Conservation (phyloP, 1,140 invertebrate species). For the Zaprionus camerounensis region DNA sequence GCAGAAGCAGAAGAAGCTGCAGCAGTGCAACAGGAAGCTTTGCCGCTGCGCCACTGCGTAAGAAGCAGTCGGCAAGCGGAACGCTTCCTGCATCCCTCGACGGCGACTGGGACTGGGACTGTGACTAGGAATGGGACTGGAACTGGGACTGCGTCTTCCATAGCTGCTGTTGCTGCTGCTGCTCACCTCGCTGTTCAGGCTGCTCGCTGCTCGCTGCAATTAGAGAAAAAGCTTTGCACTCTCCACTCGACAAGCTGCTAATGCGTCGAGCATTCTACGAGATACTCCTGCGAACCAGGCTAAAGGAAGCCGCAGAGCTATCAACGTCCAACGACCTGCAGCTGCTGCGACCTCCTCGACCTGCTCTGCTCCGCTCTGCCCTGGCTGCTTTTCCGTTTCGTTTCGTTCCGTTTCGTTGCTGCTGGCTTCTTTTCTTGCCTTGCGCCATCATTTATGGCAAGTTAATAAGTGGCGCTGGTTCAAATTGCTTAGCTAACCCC, state of each 20-base stretch:
- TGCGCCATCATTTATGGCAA: conserved; percentile 72
- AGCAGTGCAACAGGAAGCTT: conserved; percentile 48
- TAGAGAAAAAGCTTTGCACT: conserved; percentile 72
- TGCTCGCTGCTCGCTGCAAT: conserved; percentile 57
- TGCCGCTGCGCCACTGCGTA: conserved; percentile 42
- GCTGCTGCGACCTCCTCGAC: not conserved
- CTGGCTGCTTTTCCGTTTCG: conserved; percentile 35
- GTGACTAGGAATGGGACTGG: conserved; percentile 5
- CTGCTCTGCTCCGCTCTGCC: conserved; percentile 12
- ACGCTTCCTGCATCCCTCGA: conserved; percentile 28
- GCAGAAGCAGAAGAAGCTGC: not conserved
- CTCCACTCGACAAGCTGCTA: conserved; percentile 42
- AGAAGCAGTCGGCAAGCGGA: conserved; percentile 30
- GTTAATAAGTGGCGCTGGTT: conserved; percentile 70
- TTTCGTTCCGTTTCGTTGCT: conserved; percentile 40
- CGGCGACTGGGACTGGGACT: conserved; percentile 3
- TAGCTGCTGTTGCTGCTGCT: not conserved
- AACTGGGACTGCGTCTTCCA: not conserved
- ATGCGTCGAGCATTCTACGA: conserved; percentile 20
- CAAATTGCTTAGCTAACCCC: conserved; percentile 60
- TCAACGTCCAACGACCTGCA: conserved; percentile 58
- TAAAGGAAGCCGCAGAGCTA: conserved; percentile 62
- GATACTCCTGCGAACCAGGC: conserved; percentile 36
- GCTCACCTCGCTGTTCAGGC: conserved; percentile 16
- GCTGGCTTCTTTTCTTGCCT: conserved; percentile 37